phyloP scores from a whole-genome alignment of 2,888 invertebrate species.

The Meloe dianella region DNA sequence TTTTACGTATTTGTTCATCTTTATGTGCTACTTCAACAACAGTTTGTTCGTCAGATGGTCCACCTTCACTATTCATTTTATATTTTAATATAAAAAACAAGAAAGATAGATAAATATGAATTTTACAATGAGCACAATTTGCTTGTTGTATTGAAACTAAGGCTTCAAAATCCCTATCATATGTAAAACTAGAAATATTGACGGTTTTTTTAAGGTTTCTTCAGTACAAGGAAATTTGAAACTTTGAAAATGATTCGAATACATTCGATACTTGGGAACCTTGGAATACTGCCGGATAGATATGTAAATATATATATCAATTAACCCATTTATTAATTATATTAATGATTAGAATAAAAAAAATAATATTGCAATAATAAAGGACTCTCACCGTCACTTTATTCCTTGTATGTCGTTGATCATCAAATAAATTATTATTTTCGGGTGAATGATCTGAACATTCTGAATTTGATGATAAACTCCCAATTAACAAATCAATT shows the following conservation, averaged over 20 bases:
- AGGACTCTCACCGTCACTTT: conserved; percentile 33
- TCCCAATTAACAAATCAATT: conserved; percentile 27
- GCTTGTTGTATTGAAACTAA: neutral
- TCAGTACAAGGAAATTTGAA: neutral
- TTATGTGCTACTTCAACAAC: conserved; percentile 31
- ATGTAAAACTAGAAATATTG: neutral
- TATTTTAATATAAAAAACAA: too few relatives aligned
- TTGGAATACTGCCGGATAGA: conserved; percentile 26
- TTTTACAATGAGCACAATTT: neutral
- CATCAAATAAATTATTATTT: conserved; percentile 36
- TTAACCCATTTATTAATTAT: conserved; percentile 15
- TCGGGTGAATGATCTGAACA: conserved; percentile 34
- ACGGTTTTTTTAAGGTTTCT: conserved; percentile 8
- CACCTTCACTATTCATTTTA: conserved; percentile 44
- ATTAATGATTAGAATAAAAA: too few relatives aligned
- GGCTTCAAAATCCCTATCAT: neutral
- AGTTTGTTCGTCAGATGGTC: conserved; percentile 28
- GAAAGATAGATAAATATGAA: too few relatives aligned
- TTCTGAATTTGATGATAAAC: conserved; percentile 29
- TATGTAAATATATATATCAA: conserved; percentile 31
- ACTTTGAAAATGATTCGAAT: conserved; percentile 6
- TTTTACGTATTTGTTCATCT: conserved; percentile 33
- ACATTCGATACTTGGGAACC: conserved; percentile 5
- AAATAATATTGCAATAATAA: conserved; percentile 12
- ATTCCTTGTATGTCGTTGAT: conserved; percentile 28